A percentile compares a stretch with the other conserved stretches of the same genome.
phyloP scores from a whole-genome alignment of 1,140 invertebrate species.

The Augochlora pura region DNA sequence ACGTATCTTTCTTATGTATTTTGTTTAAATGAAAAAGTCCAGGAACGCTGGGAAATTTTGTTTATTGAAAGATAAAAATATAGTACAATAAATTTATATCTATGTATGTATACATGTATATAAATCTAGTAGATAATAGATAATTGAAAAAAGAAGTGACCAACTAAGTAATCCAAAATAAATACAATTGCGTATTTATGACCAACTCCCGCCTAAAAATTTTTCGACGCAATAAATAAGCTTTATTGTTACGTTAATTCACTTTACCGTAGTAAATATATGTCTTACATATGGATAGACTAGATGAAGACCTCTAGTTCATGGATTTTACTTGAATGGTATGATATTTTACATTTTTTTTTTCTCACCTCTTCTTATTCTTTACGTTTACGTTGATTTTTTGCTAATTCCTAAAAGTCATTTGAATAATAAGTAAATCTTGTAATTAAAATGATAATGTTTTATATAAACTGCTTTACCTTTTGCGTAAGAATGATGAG shows the following conservation, averaged over 20 bases:
- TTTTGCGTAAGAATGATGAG: conserved; percentile 94
- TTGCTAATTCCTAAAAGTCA: conserved; percentile 67
- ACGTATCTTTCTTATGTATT: too few species aligned
- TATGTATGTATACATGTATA: conserved; percentile 60
- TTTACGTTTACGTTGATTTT: conserved; percentile 64
- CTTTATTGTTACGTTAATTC: conserved; percentile 30
- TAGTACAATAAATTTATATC: conserved; percentile 74
- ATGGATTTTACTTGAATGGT: conserved; percentile 77
- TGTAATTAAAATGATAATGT: not conserved
- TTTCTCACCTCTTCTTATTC: conserved; percentile 61
- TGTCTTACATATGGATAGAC: conserved; percentile 70
- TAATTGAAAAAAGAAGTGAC: conserved; percentile 41
- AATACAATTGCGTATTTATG: conserved; percentile 39
- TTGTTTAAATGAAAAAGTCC: not conserved
- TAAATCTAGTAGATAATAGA: conserved; percentile 60
- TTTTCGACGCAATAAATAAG: conserved; percentile 20
- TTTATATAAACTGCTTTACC: conserved; percentile 80
- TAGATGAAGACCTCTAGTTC: conserved; percentile 79
- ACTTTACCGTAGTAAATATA: conserved; percentile 56
- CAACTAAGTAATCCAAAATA: conserved; percentile 47
- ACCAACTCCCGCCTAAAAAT: conserved; percentile 22
- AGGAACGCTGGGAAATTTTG: conserved; percentile 72
- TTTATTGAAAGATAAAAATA: conserved; percentile 78
- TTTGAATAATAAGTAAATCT: not conserved
- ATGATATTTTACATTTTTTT: conserved; percentile 62